A percentile compares a stretch with the other conserved stretches of the same genome.
Evolutionary conservation across 2,797 vertebrate species (phyloP).

Genomic region (Bradypodion ventrale): DNA sequence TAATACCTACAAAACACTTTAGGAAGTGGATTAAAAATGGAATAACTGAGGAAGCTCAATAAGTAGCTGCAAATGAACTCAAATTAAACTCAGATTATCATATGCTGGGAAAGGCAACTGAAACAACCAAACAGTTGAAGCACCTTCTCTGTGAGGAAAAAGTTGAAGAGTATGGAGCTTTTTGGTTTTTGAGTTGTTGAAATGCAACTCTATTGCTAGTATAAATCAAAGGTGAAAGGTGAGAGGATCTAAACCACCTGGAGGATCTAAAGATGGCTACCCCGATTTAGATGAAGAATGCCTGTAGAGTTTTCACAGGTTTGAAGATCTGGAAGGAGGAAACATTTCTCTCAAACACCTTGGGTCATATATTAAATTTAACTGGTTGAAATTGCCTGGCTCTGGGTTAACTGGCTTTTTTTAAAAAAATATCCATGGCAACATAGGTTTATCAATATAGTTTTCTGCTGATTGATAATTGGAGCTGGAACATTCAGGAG

Average conservation of each 20-base stretch:
- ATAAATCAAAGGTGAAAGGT: not conserved
- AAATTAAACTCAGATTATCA: constrained; percentile 1
- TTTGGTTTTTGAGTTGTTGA: not conserved
- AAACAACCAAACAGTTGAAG: not conserved
- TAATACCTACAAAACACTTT: constrained; percentile 3
- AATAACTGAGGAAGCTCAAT: not conserved
- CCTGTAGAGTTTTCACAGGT: not conserved
- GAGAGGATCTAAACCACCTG: not conserved
- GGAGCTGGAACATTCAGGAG: not conserved
- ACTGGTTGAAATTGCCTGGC: too few species aligned
- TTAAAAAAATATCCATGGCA: not conserved
- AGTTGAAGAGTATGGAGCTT: not conserved
- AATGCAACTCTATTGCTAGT: not conserved
- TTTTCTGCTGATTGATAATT: not conserved
- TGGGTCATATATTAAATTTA: not conserved
- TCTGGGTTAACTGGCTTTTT: not conserved
- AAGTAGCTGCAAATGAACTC: not conserved
- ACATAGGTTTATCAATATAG: too few species aligned
- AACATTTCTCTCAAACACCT: not conserved
- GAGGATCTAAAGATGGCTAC: not conserved
- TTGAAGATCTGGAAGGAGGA: not conserved
- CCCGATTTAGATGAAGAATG: not conserved
- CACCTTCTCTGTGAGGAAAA: not conserved
- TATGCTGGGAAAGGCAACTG: not conserved
- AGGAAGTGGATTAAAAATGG: not conserved